A percentile compares a stretch with the other conserved stretches of the same genome.
phyloP scores from a whole-genome alignment of 2,888 invertebrate species.

The Dendrolimus houi region DNA sequence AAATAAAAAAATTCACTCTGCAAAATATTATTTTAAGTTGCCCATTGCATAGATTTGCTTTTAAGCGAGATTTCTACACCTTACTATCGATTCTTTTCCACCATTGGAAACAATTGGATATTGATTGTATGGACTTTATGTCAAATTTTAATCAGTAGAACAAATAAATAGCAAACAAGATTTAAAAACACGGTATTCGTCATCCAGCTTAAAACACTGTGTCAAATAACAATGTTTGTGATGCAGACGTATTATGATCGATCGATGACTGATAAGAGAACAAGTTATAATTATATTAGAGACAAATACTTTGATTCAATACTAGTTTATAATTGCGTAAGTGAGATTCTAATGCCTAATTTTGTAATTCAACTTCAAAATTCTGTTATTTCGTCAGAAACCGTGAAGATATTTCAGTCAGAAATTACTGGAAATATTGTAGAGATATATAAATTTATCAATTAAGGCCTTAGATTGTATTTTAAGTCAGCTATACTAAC shows the following conservation, averaged over 20 bases:
- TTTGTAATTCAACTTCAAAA: background rate
- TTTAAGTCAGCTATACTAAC: too few species aligned
- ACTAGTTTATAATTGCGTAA: background rate
- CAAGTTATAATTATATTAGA: too few species aligned
- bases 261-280: too few species aligned
- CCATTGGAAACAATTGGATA: too few species aligned
- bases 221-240: slow-evolving; percentile 1
- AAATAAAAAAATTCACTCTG: slow-evolving; percentile 33
- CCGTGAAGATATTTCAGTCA: background rate
- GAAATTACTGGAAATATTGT: background rate
- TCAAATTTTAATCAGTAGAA: too few species aligned
- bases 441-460: background rate
- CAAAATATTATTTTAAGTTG: slow-evolving; percentile 35
- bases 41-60: too few species aligned
- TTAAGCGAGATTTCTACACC: too few species aligned
- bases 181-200: background rate
- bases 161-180: too few species aligned
- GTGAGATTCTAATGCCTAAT: background rate
- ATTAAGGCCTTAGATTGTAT: too few species aligned
- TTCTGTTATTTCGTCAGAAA: background rate
- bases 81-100: too few species aligned
- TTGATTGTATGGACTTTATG: too few species aligned
- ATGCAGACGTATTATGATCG: too few species aligned
- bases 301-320: background rate
- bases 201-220: slow-evolving; percentile 17